phyloP scores from a whole-genome alignment of 2,797 vertebrate species.

The Alectoris magna region DNA sequence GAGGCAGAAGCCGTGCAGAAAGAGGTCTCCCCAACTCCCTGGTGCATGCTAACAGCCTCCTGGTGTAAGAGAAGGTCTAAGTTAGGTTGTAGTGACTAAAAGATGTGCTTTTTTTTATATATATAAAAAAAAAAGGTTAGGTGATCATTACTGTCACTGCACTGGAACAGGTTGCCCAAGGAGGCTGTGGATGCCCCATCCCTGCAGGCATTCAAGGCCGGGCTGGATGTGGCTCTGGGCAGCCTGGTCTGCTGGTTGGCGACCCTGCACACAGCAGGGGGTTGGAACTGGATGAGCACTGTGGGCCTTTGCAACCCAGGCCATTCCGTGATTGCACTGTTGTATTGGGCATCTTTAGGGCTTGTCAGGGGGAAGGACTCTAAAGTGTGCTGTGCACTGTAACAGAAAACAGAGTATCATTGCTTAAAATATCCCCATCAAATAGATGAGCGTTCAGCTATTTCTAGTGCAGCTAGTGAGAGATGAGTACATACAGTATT shows the following conservation, averaged over 20 bases:
- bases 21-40: neutral
- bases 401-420: conserved; percentile 33
- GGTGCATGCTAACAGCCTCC: neutral
- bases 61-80: neutral
- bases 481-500: conserved; percentile 35
- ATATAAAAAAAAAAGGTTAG: neutral
- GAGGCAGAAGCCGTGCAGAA: neutral
- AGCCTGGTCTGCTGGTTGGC: no score
- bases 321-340: neutral
- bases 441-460: conserved; percentile 50
- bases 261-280: no score
- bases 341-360: neutral
- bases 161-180: no score
- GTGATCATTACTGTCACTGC: neutral
- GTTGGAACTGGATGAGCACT: no score
- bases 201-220: no score
- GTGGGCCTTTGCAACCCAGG: no score
- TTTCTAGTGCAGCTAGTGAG: conserved; percentile 53
- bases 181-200: no score
- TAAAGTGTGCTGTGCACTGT: conserved; percentile 3
- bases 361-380: conserved; percentile 19
- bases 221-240: no score
- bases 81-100: neutral
- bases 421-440: conserved; percentile 50
- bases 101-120: neutral